Percentiles rank a stretch among this genome's conserved stretches.
These are phyloP conservation scores for Sterna hirundo DNA, from an alignment of 2,113 vertebrate genomes.

Conservation along the genomic window DNA sequence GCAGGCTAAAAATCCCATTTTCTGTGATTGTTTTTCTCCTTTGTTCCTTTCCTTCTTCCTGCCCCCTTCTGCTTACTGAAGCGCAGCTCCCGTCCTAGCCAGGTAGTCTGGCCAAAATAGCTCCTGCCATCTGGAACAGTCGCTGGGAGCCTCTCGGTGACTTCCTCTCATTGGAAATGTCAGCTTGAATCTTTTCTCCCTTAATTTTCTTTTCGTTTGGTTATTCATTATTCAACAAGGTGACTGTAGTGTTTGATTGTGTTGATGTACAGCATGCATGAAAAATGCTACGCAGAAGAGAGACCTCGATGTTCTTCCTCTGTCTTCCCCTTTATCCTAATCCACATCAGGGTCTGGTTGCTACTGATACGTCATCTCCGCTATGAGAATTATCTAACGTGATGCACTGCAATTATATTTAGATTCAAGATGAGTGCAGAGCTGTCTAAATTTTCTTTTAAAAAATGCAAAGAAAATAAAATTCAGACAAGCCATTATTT, in stretches of 20 bases:
- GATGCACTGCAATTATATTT: not conserved
- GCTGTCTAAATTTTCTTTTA: not conserved
- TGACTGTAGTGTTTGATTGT: not conserved
- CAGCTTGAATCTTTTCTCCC: constrained; percentile 38
- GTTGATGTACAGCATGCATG: not conserved
- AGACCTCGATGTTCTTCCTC: not conserved
- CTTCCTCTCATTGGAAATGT: constrained; percentile 47
- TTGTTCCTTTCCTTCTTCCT: constrained; percentile 16
- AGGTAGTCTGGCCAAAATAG: constrained; percentile 63
- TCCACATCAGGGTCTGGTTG: not conserved
- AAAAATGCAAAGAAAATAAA: not conserved
- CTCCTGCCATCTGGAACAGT: constrained; percentile 60
- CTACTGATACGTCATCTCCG: constrained; percentile 3
- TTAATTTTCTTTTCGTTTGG: not conserved
- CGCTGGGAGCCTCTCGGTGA: not conserved
- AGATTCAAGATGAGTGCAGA: not conserved
- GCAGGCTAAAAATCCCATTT: not conserved
- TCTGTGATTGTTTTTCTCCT: not conserved
- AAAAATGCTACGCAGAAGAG: not conserved
- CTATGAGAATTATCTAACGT: not conserved
- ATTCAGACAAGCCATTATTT: not conserved
- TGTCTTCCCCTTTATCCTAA: not conserved
- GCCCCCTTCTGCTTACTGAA: not conserved
- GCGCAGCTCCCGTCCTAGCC: not conserved
- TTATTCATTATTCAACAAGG: constrained; percentile 53